phyloP scores from a whole-genome alignment of 2,797 vertebrate species.

The Cyclura pinguis region DNA sequence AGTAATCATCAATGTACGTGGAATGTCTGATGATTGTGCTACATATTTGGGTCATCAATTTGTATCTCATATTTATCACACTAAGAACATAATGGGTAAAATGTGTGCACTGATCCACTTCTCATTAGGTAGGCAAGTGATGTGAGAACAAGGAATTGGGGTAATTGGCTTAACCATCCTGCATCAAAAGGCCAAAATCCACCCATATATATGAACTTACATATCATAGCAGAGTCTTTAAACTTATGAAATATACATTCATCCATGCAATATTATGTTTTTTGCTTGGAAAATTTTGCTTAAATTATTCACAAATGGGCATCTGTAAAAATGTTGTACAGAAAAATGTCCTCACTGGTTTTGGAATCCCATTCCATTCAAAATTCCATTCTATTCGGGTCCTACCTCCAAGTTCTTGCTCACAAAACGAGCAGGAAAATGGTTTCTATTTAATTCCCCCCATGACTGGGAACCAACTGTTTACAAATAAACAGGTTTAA shows the following conservation, averaged over 20 bases:
- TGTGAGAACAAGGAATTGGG: not conserved
- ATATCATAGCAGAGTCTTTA: not conserved
- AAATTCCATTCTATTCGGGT: not conserved
- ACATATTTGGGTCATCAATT: not conserved
- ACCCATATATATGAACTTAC: not conserved
- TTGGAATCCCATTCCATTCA: not conserved
- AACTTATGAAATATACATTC: not conserved
- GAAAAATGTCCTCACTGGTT: not conserved
- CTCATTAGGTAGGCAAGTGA: not conserved
- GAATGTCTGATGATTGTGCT: not conserved
- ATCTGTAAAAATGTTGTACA: not conserved
- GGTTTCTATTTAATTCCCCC: too few species aligned
- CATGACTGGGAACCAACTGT: too few species aligned
- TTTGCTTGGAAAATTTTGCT: not conserved
- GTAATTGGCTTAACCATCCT: not conserved
- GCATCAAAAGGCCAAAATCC: not conserved
- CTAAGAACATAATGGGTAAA: not conserved
- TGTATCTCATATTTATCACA: not conserved
- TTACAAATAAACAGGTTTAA: too few species aligned
- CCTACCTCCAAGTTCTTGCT: not conserved
- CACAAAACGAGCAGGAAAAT: not conserved
- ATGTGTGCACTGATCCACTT: not conserved
- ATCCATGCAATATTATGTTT: too few species aligned
- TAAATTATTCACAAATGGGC: not conserved
- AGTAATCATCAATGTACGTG: not conserved